Evolutionary conservation across 2,113 vertebrate species (phyloP).

Genomic region (Rhegmatorhina hoffmannsi): DNA sequence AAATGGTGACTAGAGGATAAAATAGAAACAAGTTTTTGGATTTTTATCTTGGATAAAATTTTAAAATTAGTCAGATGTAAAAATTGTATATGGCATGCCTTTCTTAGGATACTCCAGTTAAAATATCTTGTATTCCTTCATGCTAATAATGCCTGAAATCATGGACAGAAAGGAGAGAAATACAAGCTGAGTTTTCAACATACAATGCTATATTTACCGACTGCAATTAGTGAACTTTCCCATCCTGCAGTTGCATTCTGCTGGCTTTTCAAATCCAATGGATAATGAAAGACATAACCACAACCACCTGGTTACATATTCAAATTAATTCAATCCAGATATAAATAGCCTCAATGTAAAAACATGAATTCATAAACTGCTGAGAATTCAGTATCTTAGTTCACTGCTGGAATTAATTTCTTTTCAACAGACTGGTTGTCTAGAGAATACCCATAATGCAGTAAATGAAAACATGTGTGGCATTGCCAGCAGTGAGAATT

Average conservation of each 20-base stretch:
- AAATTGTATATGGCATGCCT: background rate
- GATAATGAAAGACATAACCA: slow-evolving; percentile 35
- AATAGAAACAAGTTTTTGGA: background rate
- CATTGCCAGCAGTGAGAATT: slow-evolving; percentile 27
- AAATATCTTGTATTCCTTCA: background rate
- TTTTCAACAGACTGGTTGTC: slow-evolving; percentile 72
- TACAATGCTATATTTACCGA: slow-evolving; percentile 10
- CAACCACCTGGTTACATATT: slow-evolving; percentile 60
- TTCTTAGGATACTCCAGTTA: background rate
- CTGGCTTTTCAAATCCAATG: slow-evolving; percentile 31
- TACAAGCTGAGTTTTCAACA: background rate
- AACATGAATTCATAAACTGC: slow-evolving; percentile 68
- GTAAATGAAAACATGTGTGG: slow-evolving; percentile 69
- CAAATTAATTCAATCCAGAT: slow-evolving; percentile 60
- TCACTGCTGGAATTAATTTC: slow-evolving; percentile 75
- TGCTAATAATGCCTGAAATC: background rate
- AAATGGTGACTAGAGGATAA: background rate
- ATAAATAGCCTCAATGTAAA: slow-evolving; percentile 68
- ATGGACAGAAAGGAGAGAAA: background rate
- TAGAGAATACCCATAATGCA: slow-evolving; percentile 67
- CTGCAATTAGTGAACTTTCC: slow-evolving; percentile 22
- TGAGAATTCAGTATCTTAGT: slow-evolving; percentile 71
- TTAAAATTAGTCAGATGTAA: background rate
- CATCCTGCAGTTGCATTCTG: slow-evolving; percentile 40
- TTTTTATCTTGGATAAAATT: background rate